Conservation (phyloP, 2,797 vertebrate genomes). For the Clamator glandarius region DNA sequence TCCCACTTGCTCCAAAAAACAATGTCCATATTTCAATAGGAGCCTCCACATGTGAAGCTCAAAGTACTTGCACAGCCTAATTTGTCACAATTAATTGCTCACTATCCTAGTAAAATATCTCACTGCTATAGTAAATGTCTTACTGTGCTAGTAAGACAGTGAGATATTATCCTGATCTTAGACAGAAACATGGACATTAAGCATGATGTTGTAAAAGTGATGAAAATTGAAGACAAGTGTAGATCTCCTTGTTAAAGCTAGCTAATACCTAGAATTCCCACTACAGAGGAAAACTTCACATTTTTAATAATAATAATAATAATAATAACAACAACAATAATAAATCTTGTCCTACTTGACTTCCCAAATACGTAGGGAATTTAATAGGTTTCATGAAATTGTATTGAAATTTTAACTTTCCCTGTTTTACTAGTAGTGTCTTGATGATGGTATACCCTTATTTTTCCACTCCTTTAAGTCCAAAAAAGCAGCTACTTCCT, state of each 20-base stretch:
- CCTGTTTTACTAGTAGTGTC: not conserved
- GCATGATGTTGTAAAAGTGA: not conserved
- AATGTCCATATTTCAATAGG: not conserved
- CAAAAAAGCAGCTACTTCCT: not conserved
- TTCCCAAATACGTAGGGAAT: not conserved
- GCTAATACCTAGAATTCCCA: not conserved
- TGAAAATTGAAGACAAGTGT: not conserved
- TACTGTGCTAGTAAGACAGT: not conserved
- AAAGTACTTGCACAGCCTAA: not conserved
- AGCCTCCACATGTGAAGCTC: not conserved
- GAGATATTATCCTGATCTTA: not conserved
- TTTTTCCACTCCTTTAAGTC: not conserved
- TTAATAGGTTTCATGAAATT: not conserved
- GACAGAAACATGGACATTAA: slow-evolving; percentile 2
- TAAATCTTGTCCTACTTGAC: not conserved
- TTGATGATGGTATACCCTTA: not conserved
- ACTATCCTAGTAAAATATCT: not conserved
- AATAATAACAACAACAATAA: not conserved
- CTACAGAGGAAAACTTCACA: not conserved
- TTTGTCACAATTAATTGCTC: slow-evolving; percentile 24
- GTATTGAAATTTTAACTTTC: not conserved
- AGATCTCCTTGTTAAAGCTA: not conserved
- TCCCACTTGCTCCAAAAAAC: not conserved
- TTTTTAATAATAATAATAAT: not conserved
- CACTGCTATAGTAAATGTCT: not conserved